Percentiles rank a stretch among this genome's conserved stretches.
phyloP scores from a whole-genome alignment of 2,113 vertebrate species.

The Myocastor coypus region DNA sequence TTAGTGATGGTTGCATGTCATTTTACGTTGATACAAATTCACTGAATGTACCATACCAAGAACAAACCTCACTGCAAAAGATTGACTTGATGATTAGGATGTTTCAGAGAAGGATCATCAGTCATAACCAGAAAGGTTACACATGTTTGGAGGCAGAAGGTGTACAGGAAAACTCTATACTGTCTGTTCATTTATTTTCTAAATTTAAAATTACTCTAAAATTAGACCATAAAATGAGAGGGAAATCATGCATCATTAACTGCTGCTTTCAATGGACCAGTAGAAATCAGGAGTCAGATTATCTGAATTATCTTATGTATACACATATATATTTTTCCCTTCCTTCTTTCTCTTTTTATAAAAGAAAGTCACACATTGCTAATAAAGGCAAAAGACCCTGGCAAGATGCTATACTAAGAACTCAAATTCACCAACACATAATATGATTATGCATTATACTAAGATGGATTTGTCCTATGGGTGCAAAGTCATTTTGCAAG shows the following conservation, averaged over 20 bases:
- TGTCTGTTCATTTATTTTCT: background rate
- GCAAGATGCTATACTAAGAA: background rate
- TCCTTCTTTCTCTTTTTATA: too few relatives aligned
- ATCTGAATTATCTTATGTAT: too few relatives aligned
- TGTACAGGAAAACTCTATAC: background rate
- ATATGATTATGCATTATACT: background rate
- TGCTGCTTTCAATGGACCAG: too few relatives aligned
- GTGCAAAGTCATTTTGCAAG: background rate
- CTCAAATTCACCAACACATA: background rate
- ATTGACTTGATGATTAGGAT: background rate
- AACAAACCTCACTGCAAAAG: background rate
- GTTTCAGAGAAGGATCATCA: background rate
- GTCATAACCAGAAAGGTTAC: background rate
- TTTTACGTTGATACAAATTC: background rate
- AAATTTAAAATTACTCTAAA: background rate
- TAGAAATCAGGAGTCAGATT: too few relatives aligned
- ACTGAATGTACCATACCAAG: background rate
- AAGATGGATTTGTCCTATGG: background rate
- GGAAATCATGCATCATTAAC: background rate
- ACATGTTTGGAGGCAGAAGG: background rate
- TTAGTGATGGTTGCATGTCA: background rate
- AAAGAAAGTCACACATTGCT: background rate
- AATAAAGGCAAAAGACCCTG: background rate
- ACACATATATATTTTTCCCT: too few relatives aligned
- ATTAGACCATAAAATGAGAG: background rate